Conservation (phyloP, 2,797 vertebrate species). For the Galaxias olidus region DNA sequence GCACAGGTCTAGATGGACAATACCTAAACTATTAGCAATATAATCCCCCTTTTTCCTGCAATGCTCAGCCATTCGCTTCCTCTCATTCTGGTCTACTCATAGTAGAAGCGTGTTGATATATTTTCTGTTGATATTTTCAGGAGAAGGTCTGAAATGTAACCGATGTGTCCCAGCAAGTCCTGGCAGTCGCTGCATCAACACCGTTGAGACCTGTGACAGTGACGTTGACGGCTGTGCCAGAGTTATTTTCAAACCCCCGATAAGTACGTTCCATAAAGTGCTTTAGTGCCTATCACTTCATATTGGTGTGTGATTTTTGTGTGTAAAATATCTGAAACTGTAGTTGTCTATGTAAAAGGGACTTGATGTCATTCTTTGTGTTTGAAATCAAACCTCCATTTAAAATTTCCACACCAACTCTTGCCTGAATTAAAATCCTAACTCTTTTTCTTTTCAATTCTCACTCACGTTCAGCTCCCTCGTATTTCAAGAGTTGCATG, state of each 20-base stretch:
- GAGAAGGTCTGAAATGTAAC: conserved; percentile 14
- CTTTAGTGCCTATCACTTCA: too few relatives aligned
- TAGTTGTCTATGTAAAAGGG: too few relatives aligned
- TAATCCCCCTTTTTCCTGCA: too few relatives aligned
- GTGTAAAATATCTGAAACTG: too few relatives aligned
- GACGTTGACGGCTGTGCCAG: conserved; percentile 19
- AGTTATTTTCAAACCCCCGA: background rate
- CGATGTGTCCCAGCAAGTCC: background rate
- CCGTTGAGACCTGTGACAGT: conserved; percentile 34
- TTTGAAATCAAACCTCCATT: too few relatives aligned
- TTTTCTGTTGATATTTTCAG: conserved; percentile 1
- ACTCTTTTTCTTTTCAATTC: background rate
- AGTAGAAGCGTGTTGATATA: background rate
- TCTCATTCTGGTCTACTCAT: too few relatives aligned
- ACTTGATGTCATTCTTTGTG: too few relatives aligned
- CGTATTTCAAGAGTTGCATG: conserved; percentile 52
- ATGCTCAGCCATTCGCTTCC: too few relatives aligned
- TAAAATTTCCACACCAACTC: too few relatives aligned
- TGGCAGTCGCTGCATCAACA: background rate
- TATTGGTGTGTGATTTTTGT: too few relatives aligned
- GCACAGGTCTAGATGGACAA: too few relatives aligned
- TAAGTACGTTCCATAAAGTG: conserved; percentile 27
- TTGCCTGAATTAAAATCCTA: background rate
- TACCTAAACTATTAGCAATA: too few relatives aligned
- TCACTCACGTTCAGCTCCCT: background rate